Percentiles rank a stretch among this genome's conserved stretches.
These are phyloP conservation scores for Euproctis similis DNA, from an alignment of 2,888 invertebrate species.

Conservation along the genomic window DNA sequence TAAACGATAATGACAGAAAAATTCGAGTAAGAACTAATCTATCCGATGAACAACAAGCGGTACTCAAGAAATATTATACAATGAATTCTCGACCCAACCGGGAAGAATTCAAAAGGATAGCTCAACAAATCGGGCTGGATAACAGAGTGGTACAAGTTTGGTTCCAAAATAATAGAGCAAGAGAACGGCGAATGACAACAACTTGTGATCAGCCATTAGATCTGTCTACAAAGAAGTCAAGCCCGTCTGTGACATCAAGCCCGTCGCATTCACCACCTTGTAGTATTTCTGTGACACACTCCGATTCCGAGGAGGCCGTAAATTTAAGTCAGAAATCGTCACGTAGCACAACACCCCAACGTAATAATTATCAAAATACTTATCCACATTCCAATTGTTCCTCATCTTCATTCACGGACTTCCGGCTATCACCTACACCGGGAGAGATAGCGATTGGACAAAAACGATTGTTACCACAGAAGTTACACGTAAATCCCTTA, in stretches of 20 bases:
- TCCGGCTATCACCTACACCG: constrained; percentile 69
- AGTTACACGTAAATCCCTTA: constrained; percentile 50
- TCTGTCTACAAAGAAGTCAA: constrained; percentile 88
- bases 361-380: constrained; percentile 60
- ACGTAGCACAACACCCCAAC: constrained; percentile 77
- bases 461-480: constrained; percentile 48
- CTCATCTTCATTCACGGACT: constrained; percentile 68
- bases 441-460: constrained; percentile 54
- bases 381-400: constrained; percentile 79
- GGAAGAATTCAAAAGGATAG: constrained; percentile 93
- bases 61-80: constrained; percentile 92
- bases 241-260: constrained; percentile 71
- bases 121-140: constrained; percentile 83
- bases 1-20: constrained; percentile 82
- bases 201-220: constrained; percentile 89
- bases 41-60: constrained; percentile 93
- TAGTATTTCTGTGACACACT: constrained; percentile 77
- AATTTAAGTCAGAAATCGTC: constrained; percentile 85
- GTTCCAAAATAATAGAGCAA: constrained; percentile 96
- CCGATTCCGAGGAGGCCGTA: constrained; percentile 83
- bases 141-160: constrained; percentile 93
- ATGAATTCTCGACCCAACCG: constrained; percentile 94
- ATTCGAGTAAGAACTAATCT: constrained; percentile 95
- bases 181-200: constrained; percentile 81
- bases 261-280: constrained; percentile 79